A percentile compares a stretch with the other conserved stretches of the same genome.
Evolutionary conservation across 2,113 vertebrate species (phyloP).

Genomic region (Sialia sialis): DNA sequence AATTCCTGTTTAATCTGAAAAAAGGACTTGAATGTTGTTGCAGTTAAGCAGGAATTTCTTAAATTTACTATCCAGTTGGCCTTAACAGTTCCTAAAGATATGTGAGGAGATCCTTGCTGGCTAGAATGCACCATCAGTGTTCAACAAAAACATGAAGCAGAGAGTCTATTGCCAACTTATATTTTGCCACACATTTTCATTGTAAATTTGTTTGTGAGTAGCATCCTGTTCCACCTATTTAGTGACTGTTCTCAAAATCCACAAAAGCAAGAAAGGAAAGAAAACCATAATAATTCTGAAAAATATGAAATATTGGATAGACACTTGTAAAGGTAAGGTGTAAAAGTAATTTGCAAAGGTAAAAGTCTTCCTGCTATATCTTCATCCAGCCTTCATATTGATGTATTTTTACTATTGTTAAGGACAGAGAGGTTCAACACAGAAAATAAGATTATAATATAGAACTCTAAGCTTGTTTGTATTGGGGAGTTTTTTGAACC

Average conservation of each 20-base stretch:
- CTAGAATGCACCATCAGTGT: background rate
- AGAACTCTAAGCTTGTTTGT: background rate
- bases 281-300: background rate
- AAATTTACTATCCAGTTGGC: background rate
- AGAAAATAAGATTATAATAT: background rate
- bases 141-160: background rate
- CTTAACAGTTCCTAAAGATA: background rate
- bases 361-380: background rate
- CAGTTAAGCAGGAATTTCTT: background rate
- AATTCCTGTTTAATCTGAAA: background rate
- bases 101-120: background rate
- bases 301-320: background rate
- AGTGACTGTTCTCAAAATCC: background rate
- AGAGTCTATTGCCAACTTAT: background rate
- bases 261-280: background rate
- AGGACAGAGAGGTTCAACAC: background rate
- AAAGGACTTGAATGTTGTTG: background rate
- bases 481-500: background rate
- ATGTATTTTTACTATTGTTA: background rate
- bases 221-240: background rate
- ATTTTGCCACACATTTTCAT: conserved; percentile 35
- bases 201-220: background rate
- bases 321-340: background rate
- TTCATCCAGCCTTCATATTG: background rate
- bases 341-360: background rate